Conservation (phyloP, 1,140 invertebrate genomes). For the Euschistus heros region DNA sequence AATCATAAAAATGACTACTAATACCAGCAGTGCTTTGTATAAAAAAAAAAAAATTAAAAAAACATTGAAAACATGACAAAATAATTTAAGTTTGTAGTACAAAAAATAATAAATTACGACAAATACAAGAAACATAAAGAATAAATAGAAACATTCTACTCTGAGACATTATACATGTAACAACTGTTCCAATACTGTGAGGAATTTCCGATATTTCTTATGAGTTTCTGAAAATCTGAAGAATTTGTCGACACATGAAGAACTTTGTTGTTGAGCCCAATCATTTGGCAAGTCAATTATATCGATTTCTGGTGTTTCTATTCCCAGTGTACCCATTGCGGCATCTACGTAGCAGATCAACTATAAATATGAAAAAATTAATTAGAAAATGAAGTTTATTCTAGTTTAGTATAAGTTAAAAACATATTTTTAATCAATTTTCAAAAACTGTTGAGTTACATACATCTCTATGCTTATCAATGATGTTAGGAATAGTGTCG, state of each 20-base stretch:
- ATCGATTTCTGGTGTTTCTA: background rate
- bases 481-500: background rate
- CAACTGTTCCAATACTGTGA: background rate
- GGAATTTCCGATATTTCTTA: conserved; percentile 1
- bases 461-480: background rate
- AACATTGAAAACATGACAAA: too few species aligned
- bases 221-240: conserved; percentile 8
- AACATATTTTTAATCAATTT: too few species aligned
- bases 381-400: background rate
- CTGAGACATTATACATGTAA: background rate
- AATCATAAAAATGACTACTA: too few species aligned
- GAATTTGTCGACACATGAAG: background rate
- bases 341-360: background rate
- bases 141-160: too few species aligned
- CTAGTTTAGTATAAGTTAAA: too few species aligned
- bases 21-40: too few species aligned
- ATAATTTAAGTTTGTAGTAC: too few species aligned
- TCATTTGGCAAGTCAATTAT: background rate
- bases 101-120: too few species aligned
- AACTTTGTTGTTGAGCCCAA: background rate
- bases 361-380: background rate
- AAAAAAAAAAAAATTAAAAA: too few species aligned
- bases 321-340: background rate
- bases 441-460: background rate
- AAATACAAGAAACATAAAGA: too few species aligned